These are phyloP conservation scores for Apamea monoglypha DNA, from an alignment of 2,888 invertebrate species.

Conservation along the genomic window DNA sequence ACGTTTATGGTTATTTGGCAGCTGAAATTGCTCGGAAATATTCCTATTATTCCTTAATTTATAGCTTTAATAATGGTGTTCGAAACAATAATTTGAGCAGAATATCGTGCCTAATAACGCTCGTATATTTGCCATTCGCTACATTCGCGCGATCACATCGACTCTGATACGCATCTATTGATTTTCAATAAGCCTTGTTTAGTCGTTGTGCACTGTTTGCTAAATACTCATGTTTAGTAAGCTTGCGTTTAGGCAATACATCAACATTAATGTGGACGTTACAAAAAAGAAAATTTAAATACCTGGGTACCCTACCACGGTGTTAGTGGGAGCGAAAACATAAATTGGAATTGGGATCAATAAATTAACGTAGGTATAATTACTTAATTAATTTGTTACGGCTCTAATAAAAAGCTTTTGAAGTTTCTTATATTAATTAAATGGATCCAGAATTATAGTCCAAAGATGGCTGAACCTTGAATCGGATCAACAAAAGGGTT, in stretches of 20 bases:
- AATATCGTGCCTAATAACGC: slow-evolving; percentile 20
- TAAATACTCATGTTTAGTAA: slow-evolving; percentile 23
- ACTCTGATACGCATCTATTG: slow-evolving; percentile 64
- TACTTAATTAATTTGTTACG: slow-evolving; percentile 12
- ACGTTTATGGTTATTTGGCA: slow-evolving; percentile 45
- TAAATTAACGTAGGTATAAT: slow-evolving; percentile 12
- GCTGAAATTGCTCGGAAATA: slow-evolving; percentile 12
- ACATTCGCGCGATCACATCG: slow-evolving; percentile 54
- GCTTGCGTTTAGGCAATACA: neutral
- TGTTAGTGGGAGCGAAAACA: neutral
- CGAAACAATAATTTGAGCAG: slow-evolving; percentile 22
- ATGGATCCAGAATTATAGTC: slow-evolving; percentile 25
- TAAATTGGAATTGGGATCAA: slow-evolving; percentile 2
- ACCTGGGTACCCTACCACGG: neutral
- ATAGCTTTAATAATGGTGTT: slow-evolving; percentile 36
- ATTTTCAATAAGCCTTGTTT: slow-evolving; percentile 64
- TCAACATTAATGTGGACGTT: neutral
- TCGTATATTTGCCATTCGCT: slow-evolving; percentile 25
- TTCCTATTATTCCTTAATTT: slow-evolving; percentile 18
- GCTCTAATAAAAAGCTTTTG: slow-evolving; percentile 14
- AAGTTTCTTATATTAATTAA: slow-evolving; percentile 35
- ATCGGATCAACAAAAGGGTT: slow-evolving; percentile 44
- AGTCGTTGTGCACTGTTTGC: slow-evolving; percentile 37
- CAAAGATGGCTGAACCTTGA: slow-evolving; percentile 24
- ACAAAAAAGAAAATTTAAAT: slow-evolving; percentile 1